Conservation (phyloP, 30 jellyfish, hydroid and myxozoan species). For the Chrysaora quinquecirrha region DNA sequence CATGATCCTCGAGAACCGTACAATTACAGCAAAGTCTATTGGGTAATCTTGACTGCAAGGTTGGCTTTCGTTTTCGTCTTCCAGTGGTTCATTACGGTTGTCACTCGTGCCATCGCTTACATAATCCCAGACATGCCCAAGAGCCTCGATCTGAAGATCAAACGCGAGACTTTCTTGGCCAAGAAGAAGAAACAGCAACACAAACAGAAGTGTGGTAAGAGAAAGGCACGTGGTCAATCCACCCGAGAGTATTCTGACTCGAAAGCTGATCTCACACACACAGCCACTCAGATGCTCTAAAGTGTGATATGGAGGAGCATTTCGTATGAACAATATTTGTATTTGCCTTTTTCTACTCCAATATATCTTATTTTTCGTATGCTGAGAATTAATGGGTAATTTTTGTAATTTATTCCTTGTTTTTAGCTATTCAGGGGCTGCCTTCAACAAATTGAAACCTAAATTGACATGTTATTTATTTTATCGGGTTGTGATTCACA, state of each 20-base stretch:
- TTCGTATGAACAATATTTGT: not conserved
- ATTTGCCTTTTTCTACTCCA: not conserved
- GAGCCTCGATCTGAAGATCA: constrained; percentile 84
- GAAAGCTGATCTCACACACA: constrained; percentile 44
- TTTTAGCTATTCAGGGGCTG: no score
- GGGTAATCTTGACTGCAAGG: constrained; percentile 85
- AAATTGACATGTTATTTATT: no score
- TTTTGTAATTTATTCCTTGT: no score
- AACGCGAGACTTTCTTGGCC: constrained; percentile 90
- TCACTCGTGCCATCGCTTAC: constrained; percentile 72
- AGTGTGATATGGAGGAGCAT: not conserved
- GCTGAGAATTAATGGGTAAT: no score
- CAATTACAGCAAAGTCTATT: constrained; percentile 71
- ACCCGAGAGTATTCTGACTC: constrained; percentile 14
- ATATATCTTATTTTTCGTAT: not conserved
- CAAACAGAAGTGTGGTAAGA: constrained; percentile 84
- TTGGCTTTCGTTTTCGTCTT: constrained; percentile 92
- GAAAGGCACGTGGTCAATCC: constrained; percentile 69
- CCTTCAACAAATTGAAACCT: no score
- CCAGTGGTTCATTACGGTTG: constrained; percentile 88
- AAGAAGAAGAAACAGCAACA: constrained; percentile 64
- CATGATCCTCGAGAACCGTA: constrained; percentile 77
- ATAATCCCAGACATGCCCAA: constrained; percentile 94
- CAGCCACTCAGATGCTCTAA: constrained; percentile 68
- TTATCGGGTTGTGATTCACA: no score